Base-by-base conservation (phyloP, 2,888 invertebrate species). In the Orthosia cruda region DNA sequence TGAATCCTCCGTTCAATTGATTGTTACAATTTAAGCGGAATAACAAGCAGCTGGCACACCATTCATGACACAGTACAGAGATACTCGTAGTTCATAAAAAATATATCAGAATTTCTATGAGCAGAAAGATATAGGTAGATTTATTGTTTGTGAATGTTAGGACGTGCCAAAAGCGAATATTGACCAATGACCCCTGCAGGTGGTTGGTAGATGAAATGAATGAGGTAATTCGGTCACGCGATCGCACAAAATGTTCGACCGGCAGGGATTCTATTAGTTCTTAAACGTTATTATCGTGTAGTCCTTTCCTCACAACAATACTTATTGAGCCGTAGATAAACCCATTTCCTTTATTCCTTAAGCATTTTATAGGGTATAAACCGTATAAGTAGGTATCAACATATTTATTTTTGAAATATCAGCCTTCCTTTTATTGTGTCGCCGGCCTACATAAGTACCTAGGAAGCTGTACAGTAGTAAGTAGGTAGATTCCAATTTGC, bases 1-100 rank as follows among this genome's bases (percentile, higher is more conserved):
- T 45, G 57, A 78, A 89, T 89, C 80, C 86, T 71, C 71, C 74
- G 71, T 81, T 83, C 77, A 88, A 89, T 89, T 87, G 87, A 77
- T 81, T 83, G 73, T 70, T 63, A 75, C 66, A 62, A 54, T 61
- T 80, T 71, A 32, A 50, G 58, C 64, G 58, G 80, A 81, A 69
- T 84, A 69, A 70, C 55, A 84, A 80, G 74, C 81, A 84, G 81
- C 62, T 81, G 81, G 58, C 69, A 74, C 81, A 15, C 74, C 58
- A 84, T 81, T 81, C 74, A 66, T 62, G 16, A 59, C 64, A 49
- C 23, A 57, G n/a, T 65, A 70, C 18, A 12, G n/a, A 61, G 50
- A 58, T 62, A 26, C 26, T 26, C 26, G 26, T 26, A 71, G 47
- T 52, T 55, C 66, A 59, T 77, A 78, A 63, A 65, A 66, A 13